Conservation (phyloP, 2,888 invertebrate species). For the Temnothorax rugatulus region DNA sequence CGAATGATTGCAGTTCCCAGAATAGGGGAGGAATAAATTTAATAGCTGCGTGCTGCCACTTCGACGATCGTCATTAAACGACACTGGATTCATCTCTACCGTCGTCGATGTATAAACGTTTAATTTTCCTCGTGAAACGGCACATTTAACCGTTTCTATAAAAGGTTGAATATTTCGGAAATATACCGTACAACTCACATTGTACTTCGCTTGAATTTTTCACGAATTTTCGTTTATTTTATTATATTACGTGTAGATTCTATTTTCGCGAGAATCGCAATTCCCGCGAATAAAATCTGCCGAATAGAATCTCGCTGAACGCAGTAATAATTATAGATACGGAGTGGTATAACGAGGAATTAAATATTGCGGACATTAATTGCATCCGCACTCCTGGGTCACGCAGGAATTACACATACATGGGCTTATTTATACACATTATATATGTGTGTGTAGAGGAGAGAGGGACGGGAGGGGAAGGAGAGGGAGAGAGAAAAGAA, state of each 20-base stretch:
- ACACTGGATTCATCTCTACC: not conserved
- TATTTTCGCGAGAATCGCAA: constrained; percentile 17
- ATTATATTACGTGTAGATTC: not conserved
- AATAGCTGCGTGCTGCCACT: not conserved
- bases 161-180: not conserved
- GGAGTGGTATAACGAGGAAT: constrained; percentile 40
- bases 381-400: constrained; percentile 12
- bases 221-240: not conserved
- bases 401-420: not conserved
- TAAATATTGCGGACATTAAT: constrained; percentile 47
- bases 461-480: not conserved
- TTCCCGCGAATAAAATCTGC: constrained; percentile 2
- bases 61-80: constrained; percentile 25
- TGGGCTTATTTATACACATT: constrained; percentile 1
- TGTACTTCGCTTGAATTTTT: constrained; percentile 4
- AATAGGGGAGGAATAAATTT: not conserved
- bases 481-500: not conserved
- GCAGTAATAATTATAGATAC: constrained; percentile 44
- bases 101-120: constrained; percentile 21
- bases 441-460: not conserved
- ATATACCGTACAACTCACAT: not conserved
- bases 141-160: not conserved
- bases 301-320: not conserved
- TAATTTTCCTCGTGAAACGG: not conserved
- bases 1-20: constrained; percentile 1